Evolutionary conservation across 2,888 invertebrate genomes (phyloP), one percentile per base, ranked within the genome.

Genomic region (Lasioglossum morio): DNA sequence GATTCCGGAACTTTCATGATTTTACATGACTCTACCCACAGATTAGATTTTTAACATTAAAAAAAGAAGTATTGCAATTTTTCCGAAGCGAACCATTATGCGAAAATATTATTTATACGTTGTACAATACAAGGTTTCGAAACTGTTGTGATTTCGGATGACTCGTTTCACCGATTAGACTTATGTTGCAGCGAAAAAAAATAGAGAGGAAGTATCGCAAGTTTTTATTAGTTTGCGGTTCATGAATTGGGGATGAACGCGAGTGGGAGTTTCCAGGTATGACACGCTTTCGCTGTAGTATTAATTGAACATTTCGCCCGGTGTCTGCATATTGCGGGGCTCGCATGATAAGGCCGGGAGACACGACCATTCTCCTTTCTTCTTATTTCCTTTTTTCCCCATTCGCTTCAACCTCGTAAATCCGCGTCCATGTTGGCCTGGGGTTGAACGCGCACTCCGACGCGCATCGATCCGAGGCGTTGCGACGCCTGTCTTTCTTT

Each of bases 391-490:
- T 82, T 88, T 88, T 86, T 88, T 90, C 85, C 84, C 84, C 87
- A 87, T 91, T 87, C 89, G 87, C 87, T 87, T 90, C 87, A 84
- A 84, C 87, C 87, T 82, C 87, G 90, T 91, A 91, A 93, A 93
- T 92, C 90, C 91, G 89, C 92, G 89, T 93, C 91, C 91, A 92
- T 92, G 92, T 92, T 91, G 89, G 92, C 91, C 90, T 86, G 86
- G 91, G 91, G 93, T 90, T 93, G 93, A 92, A 92, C 94, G 94
- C 92, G 91, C 92, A 92, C 90, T 92, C 90, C 92, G 92, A 91
- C 91, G 92, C 91, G 91, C 93, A 93, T 93, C 93, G 93, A 93
- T 93, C 93, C 93, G 89, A 89, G 90, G 91, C 92, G 92, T 91
- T 92, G 93, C 91, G 91, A 88, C 92, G 92, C 89, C 89, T 93